Percentiles rank a stretch among this genome's conserved stretches.
Evolutionary conservation across 2,888 invertebrate genomes (phyloP).

Genomic region (Sinelater perroti): DNA sequence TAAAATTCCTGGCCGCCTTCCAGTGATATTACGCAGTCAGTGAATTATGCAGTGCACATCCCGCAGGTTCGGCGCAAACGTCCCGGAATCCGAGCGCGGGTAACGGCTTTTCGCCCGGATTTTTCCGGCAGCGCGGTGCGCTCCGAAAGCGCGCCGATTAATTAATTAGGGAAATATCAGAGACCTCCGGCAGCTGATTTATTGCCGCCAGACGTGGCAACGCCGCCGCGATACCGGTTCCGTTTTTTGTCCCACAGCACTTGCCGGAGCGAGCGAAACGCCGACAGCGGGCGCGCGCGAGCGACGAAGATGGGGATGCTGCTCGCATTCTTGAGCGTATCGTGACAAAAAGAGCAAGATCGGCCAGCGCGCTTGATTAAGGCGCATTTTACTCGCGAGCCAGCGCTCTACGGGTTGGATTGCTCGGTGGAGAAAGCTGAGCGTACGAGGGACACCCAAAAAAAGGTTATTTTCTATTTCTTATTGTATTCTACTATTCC

Average conservation of each 20-base stretch:
- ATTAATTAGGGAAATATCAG: slow-evolving; percentile 24
- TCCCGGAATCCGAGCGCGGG: too few relatives aligned
- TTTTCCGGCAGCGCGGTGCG: too few relatives aligned
- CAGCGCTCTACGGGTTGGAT: slow-evolving; percentile 1
- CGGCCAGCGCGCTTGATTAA: slow-evolving; percentile 25
- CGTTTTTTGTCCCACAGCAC: slow-evolving; percentile 20
- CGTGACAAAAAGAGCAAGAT: slow-evolving; percentile 32
- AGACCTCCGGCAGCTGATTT: slow-evolving; percentile 18
- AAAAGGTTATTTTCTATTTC: too few relatives aligned
- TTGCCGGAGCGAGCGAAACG: slow-evolving; percentile 5
- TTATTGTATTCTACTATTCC: too few relatives aligned
- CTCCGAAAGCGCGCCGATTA: slow-evolving; percentile 20
- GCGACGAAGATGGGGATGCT: slow-evolving; percentile 4
- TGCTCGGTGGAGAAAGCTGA: too few relatives aligned
- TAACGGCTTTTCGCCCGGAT: slow-evolving; percentile 11
- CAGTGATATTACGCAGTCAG: too few relatives aligned
- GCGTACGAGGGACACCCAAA: slow-evolving; percentile 9
- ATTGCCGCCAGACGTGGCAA: slow-evolving; percentile 27
- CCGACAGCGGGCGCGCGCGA: not conserved
- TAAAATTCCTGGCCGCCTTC: too few relatives aligned
- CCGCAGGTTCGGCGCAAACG: too few relatives aligned
- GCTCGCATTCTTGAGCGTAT: slow-evolving; percentile 39
- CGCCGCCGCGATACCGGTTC: slow-evolving; percentile 33
- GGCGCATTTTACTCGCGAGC: slow-evolving; percentile 14
- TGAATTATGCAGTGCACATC: too few relatives aligned